phyloP scores from a whole-genome alignment of 1,140 invertebrate genomes.

The Cataglyphis hispanica region DNA sequence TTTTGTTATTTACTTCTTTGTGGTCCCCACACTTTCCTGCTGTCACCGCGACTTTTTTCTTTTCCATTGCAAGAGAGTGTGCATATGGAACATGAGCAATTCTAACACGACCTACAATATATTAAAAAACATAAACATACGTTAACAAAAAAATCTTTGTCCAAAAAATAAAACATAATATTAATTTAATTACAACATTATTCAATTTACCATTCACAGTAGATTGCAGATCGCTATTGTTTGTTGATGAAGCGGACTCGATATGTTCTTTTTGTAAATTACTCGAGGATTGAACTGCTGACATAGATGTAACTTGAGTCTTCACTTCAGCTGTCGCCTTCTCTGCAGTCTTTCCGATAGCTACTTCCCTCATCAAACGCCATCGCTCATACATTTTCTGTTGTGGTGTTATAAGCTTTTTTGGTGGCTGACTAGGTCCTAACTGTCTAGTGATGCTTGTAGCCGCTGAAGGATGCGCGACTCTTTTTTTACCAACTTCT shows the following conservation, averaged over 20 bases:
- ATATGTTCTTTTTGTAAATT: slow-evolving; percentile 35
- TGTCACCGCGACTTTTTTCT: slow-evolving; percentile 87
- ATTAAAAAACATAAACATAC: too few species aligned
- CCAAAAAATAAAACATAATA: background rate
- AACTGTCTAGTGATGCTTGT: slow-evolving; percentile 67
- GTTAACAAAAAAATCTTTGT: background rate
- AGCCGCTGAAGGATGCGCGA: slow-evolving; percentile 83
- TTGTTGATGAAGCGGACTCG: slow-evolving; percentile 31
- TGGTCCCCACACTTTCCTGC: slow-evolving; percentile 74
- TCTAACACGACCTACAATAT: slow-evolving; percentile 80
- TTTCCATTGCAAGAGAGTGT: slow-evolving; percentile 87
- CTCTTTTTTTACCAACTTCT: slow-evolving; percentile 80
- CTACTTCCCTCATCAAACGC: slow-evolving; percentile 80
- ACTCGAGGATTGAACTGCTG: slow-evolving; percentile 15
- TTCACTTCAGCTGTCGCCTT: slow-evolving; percentile 52
- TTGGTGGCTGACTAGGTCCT: slow-evolving; percentile 77
- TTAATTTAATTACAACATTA: background rate
- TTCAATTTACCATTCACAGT: slow-evolving; percentile 80
- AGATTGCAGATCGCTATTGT: slow-evolving; percentile 71
- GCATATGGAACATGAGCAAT: slow-evolving; percentile 89
- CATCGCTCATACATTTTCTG: slow-evolving; percentile 84
- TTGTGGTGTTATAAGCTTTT: slow-evolving; percentile 81
- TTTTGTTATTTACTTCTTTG: slow-evolving; percentile 85
- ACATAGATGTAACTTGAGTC: slow-evolving; percentile 28
- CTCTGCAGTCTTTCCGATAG: slow-evolving; percentile 76